These are phyloP conservation scores for Taeniopygia guttata DNA, from an alignment of 2,797 vertebrate genomes.

Conservation along the genomic window DNA sequence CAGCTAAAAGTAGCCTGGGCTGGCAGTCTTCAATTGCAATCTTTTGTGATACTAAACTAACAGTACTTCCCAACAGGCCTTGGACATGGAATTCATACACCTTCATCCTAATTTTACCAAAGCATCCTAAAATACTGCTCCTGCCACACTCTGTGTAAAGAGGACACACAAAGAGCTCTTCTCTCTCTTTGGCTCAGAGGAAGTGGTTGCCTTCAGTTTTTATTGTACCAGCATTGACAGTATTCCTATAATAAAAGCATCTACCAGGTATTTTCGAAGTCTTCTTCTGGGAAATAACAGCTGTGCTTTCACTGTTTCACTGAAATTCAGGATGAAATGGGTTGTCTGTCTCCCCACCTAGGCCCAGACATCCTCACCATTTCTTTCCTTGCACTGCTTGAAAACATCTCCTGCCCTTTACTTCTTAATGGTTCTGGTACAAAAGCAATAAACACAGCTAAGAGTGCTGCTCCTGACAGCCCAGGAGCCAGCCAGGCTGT, in stretches of 20 bases:
- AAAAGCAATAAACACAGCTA: neutral
- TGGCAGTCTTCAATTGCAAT: neutral
- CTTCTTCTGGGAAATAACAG: constrained; percentile 11
- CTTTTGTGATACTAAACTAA: neutral
- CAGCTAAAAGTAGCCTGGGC: neutral
- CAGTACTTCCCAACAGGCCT: neutral
- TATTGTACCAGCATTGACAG: neutral
- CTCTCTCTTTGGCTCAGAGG: neutral
- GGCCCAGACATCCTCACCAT: neutral
- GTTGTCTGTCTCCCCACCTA: neutral
- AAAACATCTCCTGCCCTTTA: neutral
- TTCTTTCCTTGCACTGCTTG: neutral
- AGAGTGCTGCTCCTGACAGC: neutral
- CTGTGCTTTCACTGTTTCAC: neutral
- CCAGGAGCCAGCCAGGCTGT: neutral
- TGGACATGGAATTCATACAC: neutral
- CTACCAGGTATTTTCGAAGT: neutral
- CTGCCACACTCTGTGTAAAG: neutral
- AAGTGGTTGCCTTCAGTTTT: neutral
- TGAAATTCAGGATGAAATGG: neutral
- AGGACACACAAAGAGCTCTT: neutral
- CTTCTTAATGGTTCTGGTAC: neutral
- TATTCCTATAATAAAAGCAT: neutral
- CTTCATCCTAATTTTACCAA: neutral
- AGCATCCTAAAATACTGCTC: neutral